A percentile compares a stretch with the other conserved stretches of the same genome.
These are phyloP conservation scores for Stenodera caucasica DNA, from an alignment of 2,888 invertebrate species.

Conservation along the genomic window DNA sequence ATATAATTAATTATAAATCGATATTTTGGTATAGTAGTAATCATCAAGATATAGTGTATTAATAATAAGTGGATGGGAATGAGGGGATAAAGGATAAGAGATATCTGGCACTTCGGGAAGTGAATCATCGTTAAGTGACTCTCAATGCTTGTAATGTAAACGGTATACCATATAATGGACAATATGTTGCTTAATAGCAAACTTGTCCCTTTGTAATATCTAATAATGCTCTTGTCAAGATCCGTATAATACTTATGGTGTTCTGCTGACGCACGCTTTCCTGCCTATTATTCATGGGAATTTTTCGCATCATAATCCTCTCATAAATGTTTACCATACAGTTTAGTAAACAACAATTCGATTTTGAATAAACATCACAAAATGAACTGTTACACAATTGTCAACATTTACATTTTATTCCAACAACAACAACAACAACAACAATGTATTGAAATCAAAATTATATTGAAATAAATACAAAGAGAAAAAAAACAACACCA, in stretches of 20 bases:
- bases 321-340: conserved; percentile 7
- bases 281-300: conserved; percentile 20
- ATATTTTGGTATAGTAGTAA: background rate
- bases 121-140: conserved; percentile 47
- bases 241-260: conserved; percentile 9
- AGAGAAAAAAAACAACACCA: background rate
- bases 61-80: conserved; percentile 35
- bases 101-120: conserved; percentile 33
- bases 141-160: conserved; percentile 41
- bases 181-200: conserved; percentile 48
- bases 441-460: background rate
- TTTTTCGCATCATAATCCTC: conserved; percentile 19
- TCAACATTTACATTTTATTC: background rate
- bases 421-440: background rate
- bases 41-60: conserved; percentile 21
- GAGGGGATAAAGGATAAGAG: conserved; percentile 29
- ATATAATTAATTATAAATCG: conserved; percentile 5
- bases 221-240: conserved; percentile 38
- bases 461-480: background rate
- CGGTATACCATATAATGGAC: conserved; percentile 45
- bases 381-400: conserved; percentile 9
- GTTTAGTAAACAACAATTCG: conserved; percentile 9
- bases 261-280: conserved; percentile 26
- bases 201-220: conserved; percentile 44
- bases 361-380: conserved; percentile 6